These are phyloP conservation scores for Chironomus striatipennis DNA, from an alignment of 1,140 invertebrate species.

Conservation along the genomic window DNA sequence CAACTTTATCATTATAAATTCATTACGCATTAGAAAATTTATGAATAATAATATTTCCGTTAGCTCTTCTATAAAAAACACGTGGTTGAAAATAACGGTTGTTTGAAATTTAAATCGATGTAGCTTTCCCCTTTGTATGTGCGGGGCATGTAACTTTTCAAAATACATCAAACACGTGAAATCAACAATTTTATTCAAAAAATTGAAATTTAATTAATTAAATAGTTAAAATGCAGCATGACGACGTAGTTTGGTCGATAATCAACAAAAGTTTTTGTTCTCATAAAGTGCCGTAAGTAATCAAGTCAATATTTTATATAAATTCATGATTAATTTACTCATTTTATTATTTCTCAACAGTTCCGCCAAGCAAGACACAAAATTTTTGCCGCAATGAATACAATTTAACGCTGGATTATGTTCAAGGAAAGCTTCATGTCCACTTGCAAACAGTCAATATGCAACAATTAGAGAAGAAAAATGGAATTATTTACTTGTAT, in stretches of 20 bases:
- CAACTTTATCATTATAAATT: too few relatives aligned
- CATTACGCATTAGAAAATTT: too few relatives aligned
- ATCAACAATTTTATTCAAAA: neutral
- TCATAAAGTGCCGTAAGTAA: conserved; percentile 85
- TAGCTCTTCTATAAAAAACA: too few relatives aligned
- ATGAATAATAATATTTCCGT: too few relatives aligned
- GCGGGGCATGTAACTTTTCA: neutral
- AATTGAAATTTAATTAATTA: neutral
- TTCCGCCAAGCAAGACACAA: conserved; percentile 68
- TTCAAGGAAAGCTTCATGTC: conserved; percentile 83
- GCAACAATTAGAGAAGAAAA: conserved; percentile 96
- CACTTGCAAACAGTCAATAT: conserved; percentile 97
- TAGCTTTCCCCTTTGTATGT: neutral
- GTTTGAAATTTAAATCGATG: neutral
- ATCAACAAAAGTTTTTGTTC: conserved; percentile 94
- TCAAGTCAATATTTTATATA: neutral
- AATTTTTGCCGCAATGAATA: conserved; percentile 98
- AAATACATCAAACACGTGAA: neutral
- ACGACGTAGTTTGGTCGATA: conserved; percentile 87
- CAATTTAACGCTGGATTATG: conserved; percentile 96
- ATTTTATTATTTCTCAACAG: conserved; percentile 50
- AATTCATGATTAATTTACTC: conserved; percentile 28
- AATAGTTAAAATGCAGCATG: conserved; percentile 59
- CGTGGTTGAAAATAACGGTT: neutral
- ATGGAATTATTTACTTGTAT: conserved; percentile 92